Base-by-base conservation (phyloP, 2,113 vertebrate genomes). In the Ancistrus triradiatus region DNA sequence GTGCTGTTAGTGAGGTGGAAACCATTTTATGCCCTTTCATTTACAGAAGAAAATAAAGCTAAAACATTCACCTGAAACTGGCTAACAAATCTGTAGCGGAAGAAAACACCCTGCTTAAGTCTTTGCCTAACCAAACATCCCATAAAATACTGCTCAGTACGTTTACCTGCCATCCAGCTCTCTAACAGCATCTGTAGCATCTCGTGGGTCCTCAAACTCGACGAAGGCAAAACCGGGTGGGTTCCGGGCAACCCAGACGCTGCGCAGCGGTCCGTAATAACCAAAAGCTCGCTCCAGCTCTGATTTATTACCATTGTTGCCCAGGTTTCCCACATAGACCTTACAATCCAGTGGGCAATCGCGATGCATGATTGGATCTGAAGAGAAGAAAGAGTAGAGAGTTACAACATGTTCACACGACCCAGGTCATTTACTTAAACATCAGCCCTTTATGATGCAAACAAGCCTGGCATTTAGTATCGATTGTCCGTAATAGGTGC, bases 271-370 rank as follows among this genome's bases (percentile, higher is more conserved):
- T 51, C 96, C 96, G 6, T 99, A 99, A 78, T 98, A 99, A 70
- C 96, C 95, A 66, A 98, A 99, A 1, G 95, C 85, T 57, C 94
- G 79, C 70, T 99, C 96, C 74, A 99, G 62, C 73, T 99, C 96
- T 0, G 96, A 97, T 77, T 99, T 99, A 85, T 99, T 99, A 63
- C 96, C 96, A 90, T 97, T 99, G 74, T 95, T 99, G 19, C 96
- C 96, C 77, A 99, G 86, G 80, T 99, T 99, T 67, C 96, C 96
- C 64, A 99, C 96, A 2, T 99, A 99, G 73, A 99, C 95, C 75
- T 99, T 99, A 79, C 96, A 99, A 82, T 99, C 96, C 65, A 99
- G 86, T 1, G 96, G 96, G 84, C 96, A 99, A 74, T 98, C 96
- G 66, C 95, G 92, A 87, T 98, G 94, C 96, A 98, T 98, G 63